Conservation (phyloP, 2,888 invertebrate genomes). For the Eupelmus urozonus region DNA sequence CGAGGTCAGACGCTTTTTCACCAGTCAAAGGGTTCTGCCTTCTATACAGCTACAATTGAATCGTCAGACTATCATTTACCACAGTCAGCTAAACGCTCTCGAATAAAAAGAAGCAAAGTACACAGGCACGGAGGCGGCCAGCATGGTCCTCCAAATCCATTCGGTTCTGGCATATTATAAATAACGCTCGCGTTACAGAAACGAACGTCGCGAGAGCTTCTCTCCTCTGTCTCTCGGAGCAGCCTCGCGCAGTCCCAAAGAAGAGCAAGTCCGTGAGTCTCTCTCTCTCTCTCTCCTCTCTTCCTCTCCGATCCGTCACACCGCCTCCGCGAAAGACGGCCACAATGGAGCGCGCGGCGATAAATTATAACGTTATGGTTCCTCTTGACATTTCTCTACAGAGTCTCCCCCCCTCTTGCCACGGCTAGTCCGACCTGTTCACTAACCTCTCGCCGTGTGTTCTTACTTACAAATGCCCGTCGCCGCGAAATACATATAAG, state of each 20-base stretch:
- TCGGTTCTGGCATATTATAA: constrained; percentile 35
- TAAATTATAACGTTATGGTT: constrained; percentile 77
- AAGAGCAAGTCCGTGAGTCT: neutral
- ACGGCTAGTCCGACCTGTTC: constrained; percentile 74
- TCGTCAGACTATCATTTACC: too few relatives aligned
- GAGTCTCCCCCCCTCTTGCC: constrained; percentile 53
- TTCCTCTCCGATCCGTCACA: constrained; percentile 72
- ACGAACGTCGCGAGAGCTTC: constrained; percentile 40
- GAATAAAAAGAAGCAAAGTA: too few relatives aligned
- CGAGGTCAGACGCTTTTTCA: too few relatives aligned
- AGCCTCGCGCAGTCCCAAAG: neutral
- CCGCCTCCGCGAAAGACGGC: constrained; percentile 72
- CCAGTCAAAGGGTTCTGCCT: too few relatives aligned
- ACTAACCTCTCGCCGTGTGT: constrained; percentile 72
- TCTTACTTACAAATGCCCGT: constrained; percentile 66
- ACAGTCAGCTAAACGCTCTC: too few relatives aligned
- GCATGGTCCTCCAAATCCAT: neutral
- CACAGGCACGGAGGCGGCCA: too few relatives aligned
- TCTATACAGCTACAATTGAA: too few relatives aligned
- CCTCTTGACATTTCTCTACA: constrained; percentile 73
- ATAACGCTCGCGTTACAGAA: constrained; percentile 37
- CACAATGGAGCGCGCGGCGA: constrained; percentile 72
- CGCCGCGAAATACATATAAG: constrained; percentile 15
- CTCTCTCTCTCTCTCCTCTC: constrained; percentile 61
- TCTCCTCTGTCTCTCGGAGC: neutral